These are phyloP conservation scores for Aphodius granarius DNA, from an alignment of 2,888 invertebrate species.

Conservation along the genomic window DNA sequence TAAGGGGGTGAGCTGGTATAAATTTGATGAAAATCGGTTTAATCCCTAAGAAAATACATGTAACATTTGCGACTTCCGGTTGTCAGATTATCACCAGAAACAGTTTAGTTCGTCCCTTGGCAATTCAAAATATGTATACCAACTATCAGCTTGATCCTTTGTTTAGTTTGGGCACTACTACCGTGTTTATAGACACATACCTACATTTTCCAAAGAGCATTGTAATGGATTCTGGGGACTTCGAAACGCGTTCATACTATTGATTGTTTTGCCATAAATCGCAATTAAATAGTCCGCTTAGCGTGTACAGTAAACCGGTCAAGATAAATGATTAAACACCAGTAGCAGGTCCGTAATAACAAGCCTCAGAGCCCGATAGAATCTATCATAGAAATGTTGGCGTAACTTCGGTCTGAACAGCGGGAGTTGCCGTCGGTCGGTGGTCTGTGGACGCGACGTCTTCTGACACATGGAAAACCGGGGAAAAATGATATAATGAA, in stretches of 20 bases:
- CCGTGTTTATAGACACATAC: no score
- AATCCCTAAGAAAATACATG: no score
- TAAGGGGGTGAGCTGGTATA: no score
- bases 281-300: slow-evolving; percentile 1
- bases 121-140: no score
- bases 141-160: no score
- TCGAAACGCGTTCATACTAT: background rate
- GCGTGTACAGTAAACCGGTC: background rate
- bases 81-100: no score
- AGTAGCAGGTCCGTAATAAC: background rate
- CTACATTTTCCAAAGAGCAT: no score
- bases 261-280: slow-evolving; percentile 9
- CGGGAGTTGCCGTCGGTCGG: background rate
- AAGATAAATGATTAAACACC: slow-evolving; percentile 3
- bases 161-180: no score
- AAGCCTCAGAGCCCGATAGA: background rate
- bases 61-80: no score
- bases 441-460: background rate
- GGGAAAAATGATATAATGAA: background rate
- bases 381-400: background rate
- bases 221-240: no score
- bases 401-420: background rate
- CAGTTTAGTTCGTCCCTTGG: no score
- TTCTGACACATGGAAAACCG: background rate
- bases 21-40: no score